Evolutionary conservation across 2,113 vertebrate species (phyloP).

Genomic region (Acrocephalus kingi): DNA sequence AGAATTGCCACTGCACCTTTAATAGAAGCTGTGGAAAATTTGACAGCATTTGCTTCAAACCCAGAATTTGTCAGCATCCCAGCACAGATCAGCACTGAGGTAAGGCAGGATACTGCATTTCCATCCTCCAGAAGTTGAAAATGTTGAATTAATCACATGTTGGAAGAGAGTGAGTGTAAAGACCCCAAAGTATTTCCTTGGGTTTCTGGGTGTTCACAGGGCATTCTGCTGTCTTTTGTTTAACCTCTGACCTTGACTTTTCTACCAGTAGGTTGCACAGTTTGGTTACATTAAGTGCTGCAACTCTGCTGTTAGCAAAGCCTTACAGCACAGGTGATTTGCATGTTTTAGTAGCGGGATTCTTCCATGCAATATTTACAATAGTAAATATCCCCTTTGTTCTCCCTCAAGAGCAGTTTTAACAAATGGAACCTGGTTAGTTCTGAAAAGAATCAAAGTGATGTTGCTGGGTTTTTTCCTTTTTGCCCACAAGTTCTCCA

Average conservation of each 20-base stretch:
- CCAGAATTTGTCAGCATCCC: slow-evolving; percentile 97
- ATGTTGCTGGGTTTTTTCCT: not conserved
- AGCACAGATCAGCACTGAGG: slow-evolving; percentile 96
- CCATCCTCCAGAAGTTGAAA: not conserved
- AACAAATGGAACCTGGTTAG: not conserved
- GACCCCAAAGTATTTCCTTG: not conserved
- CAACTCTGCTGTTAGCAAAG: not conserved
- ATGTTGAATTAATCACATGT: not conserved
- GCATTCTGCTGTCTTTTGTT: not conserved
- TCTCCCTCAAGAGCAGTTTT: not conserved
- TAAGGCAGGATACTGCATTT: slow-evolving; percentile 56
- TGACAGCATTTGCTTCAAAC: slow-evolving; percentile 94
- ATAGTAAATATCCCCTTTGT: not conserved
- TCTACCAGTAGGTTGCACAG: not conserved
- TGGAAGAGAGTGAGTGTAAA: not conserved
- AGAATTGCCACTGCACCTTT: slow-evolving; percentile 88
- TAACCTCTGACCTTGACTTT: not conserved
- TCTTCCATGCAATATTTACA: not conserved
- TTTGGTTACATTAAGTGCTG: not conserved
- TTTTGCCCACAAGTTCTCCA: not conserved
- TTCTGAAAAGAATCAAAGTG: not conserved
- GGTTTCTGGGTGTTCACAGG: not conserved
- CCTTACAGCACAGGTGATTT: not conserved
- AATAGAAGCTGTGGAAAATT: slow-evolving; percentile 95
- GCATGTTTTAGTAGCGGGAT: not conserved